Evolutionary conservation across 2,888 invertebrate genomes (phyloP), one percentile per base, ranked within the genome.

Genomic region (Dyspetes luteomarginatus): DNA sequence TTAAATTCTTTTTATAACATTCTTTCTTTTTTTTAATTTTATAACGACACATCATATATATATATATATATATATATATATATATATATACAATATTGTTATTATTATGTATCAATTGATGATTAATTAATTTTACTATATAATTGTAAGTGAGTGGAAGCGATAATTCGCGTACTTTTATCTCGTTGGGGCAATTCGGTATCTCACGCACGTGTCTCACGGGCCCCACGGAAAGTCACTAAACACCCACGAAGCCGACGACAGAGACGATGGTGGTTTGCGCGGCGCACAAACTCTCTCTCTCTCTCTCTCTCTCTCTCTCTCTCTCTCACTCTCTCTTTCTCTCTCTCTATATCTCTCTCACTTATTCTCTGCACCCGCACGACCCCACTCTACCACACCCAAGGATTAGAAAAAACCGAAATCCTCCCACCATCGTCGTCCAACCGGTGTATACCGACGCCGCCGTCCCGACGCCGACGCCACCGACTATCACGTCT

Each of bases 371-470:
- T 19, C 28, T 65, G 65, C 81, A 73, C 75, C 80, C 76, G 73
- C 81, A 30, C 85, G 84, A 85, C 86, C 87, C 88, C 81, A 81
- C 84, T 84, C 76, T 85, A 88, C 89, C 89, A 89, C 90, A 90
- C 89, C 91, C 89, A 86, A 84, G 88, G 88, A 89, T 90, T 89
- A 89, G 80, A 82, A 89, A n/a, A 90, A 91, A 89, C 88, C 87
- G 81, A 89, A 90, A 89, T 88, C 85, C 87, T 84, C 82, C 87
- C 83, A 86, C 85, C 81, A 72, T 71, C 45, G 9, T 19, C 55
- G 36, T 62, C 72, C 78, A 65, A 68, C 74, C 56, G 36, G 48
- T 43, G 64, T 71, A 67, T 71, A 56, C 77, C 65, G 64, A 67
- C 56, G 52, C 78, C 62, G 69, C 41, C 78, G 73, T 62, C 78